phyloP scores from a whole-genome alignment of 2,113 vertebrate species.

The Gallinago undulata region DNA sequence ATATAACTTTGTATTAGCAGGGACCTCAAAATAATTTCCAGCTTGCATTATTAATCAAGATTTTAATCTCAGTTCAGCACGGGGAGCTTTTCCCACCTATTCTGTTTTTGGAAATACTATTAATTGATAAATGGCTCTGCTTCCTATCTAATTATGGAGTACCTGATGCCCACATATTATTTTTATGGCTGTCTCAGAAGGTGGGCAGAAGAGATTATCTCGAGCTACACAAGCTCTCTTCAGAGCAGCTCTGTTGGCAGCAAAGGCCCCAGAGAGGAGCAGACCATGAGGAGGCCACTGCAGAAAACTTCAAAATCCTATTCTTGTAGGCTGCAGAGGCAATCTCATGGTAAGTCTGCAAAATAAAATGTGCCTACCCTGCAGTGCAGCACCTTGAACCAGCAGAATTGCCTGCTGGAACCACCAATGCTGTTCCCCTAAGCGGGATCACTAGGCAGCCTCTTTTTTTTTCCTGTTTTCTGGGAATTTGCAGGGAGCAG shows the following conservation, averaged over 20 bases:
- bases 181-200: background rate
- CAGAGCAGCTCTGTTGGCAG: background rate
- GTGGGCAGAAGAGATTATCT: background rate
- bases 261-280: background rate
- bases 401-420: background rate
- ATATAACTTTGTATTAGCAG: background rate
- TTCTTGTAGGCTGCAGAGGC: background rate
- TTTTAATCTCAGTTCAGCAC: background rate
- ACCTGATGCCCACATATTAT: background rate
- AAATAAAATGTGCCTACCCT: background rate
- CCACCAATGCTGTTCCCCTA: accelerated
- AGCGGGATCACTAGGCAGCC: too few species aligned
- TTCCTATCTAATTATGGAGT: background rate
- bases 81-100: background rate
- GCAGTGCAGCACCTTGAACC: accelerated
- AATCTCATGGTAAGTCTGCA: background rate
- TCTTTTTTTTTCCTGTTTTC: accelerated
- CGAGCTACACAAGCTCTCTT: accelerated
- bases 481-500: background rate
- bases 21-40: background rate
- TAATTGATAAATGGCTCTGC: background rate
- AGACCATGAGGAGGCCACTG: background rate
- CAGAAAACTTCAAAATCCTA: background rate
- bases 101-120: background rate
- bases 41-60: background rate